Evolutionary conservation across 2,797 vertebrate species (phyloP), one percentile per base, ranked within the genome.

Genomic region (Limosa lapponica): DNA sequence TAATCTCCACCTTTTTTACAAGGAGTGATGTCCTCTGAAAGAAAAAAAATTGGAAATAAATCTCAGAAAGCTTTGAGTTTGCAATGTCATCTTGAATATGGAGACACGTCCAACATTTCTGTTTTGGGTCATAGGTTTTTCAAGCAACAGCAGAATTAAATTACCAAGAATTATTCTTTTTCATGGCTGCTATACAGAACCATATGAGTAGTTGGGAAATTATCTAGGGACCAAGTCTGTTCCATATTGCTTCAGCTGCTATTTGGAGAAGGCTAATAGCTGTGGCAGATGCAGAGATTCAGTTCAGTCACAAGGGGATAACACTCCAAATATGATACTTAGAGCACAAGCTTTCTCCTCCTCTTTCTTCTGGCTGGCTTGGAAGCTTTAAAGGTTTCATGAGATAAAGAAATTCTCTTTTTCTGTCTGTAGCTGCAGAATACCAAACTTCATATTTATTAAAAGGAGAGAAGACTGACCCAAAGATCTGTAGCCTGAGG

Each of bases 231-330:
- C 74, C 25, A 43, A 87, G 84, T 71, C 83, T 89, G 71, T 92
- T 97, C 92, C 89, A 54, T 89, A 91, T 93, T 94, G 92, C 82
- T 96, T 93, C 89, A 92, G 84, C 82, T 87, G 84, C 93, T 92
- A 61, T 96, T 93, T 94, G 95, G 86, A 93, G 87, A 93, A 87
- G 79, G 41, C 79, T 96, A 93, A 93, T 95, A 87, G 81, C 74
- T 91, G 72, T 92, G 84, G 91, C 94, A 93, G 92, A 96, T 89
- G 79, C 69, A 77, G 52, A 85, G 71, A 71, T 71, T 89, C 2
- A 0, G 57, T 90, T 93, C 66, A 84, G 89, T 96, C 95, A 74
- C 91, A 71, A 82, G 91, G 83, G 96, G 61, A 95, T 85, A 87
- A 28, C 37, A 64, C 49, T 95, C 81, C 93, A 91, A 80, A 95